phyloP scores from a whole-genome alignment of 2,797 vertebrate species.

The Odontamblyopus lacepedii region DNA sequence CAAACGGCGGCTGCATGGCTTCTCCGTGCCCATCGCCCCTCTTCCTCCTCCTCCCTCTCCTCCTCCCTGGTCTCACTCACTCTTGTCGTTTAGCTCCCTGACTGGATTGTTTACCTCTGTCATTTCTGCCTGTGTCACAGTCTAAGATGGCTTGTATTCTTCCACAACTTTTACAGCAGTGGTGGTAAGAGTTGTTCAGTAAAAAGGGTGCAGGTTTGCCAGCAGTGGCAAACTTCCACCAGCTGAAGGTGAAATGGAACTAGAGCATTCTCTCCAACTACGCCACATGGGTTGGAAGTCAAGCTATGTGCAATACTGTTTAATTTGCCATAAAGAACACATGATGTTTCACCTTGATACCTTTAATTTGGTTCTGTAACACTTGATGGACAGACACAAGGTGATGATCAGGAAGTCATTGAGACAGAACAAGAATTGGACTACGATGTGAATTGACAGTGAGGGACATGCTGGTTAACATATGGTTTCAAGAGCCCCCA shows the following conservation, averaged over 20 bases:
- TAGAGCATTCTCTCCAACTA: background rate
- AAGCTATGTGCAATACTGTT: background rate
- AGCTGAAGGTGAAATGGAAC: background rate
- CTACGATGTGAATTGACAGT: conserved; percentile 93
- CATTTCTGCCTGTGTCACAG: conserved; percentile 37
- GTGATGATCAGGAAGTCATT: conserved; percentile 84
- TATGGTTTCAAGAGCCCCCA: conserved; percentile 91
- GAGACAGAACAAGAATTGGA: conserved; percentile 87
- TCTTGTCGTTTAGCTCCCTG: conserved; percentile 50
- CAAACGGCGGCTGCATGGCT: conserved; percentile 69
- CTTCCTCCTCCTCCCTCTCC: conserved; percentile 36
- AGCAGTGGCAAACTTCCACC: background rate
- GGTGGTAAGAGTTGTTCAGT: background rate
- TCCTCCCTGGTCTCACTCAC: conserved; percentile 19
- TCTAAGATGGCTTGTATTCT: conserved; percentile 33
- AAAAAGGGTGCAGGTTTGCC: background rate
- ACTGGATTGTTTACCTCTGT: conserved; percentile 56
- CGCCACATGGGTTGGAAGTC: background rate
- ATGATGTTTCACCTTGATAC: too few species aligned
- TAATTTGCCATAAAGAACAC: background rate
- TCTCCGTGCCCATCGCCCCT: conserved; percentile 63
- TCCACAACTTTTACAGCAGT: conserved; percentile 21
- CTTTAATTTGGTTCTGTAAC: too few species aligned
- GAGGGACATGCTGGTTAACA: conserved; percentile 98
- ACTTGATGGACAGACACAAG: conserved; percentile 74